Conservation (phyloP, 2,888 invertebrate genomes). For the Coelinius sp. region DNA sequence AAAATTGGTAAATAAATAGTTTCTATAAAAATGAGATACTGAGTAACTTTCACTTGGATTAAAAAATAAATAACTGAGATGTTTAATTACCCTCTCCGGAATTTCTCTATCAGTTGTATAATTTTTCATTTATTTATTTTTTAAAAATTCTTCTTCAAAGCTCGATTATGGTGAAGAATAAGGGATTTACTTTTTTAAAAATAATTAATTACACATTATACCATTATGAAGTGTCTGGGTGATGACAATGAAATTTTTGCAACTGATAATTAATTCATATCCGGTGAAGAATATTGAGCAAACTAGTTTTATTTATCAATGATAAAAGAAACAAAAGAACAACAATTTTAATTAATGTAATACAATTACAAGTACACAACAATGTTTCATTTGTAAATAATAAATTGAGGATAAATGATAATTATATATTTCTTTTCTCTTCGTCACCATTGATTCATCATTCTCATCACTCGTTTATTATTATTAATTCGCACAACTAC, state of each 20-base stretch:
- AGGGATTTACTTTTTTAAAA: not conserved
- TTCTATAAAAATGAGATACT: constrained; percentile 19
- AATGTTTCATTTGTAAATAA: constrained; percentile 46
- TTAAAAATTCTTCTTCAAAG: not conserved
- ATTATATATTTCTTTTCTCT: constrained; percentile 29
- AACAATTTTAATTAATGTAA: constrained; percentile 56
- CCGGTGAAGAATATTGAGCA: constrained; percentile 43
- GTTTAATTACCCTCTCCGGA: not conserved
- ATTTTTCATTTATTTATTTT: not conserved
- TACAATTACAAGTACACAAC: constrained; percentile 59
- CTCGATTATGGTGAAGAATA: constrained; percentile 17
- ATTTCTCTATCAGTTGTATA: not conserved
- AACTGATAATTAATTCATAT: not conserved
- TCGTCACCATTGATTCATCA: constrained; percentile 30
- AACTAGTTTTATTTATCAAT: constrained; percentile 37
- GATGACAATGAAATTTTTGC: not conserved
- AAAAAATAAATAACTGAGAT: not conserved
- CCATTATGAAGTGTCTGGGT: not conserved
- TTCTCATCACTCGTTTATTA: constrained; percentile 16
- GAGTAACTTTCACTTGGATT: not conserved
- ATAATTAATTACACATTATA: no score
- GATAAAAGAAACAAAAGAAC: constrained; percentile 39
- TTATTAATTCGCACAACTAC: constrained; percentile 31
- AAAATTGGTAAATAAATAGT: constrained; percentile 19
- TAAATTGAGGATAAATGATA: constrained; percentile 40